Evolutionary conservation across 2,888 invertebrate species (phyloP).

Genomic region (Drosophila acutilabella): DNA sequence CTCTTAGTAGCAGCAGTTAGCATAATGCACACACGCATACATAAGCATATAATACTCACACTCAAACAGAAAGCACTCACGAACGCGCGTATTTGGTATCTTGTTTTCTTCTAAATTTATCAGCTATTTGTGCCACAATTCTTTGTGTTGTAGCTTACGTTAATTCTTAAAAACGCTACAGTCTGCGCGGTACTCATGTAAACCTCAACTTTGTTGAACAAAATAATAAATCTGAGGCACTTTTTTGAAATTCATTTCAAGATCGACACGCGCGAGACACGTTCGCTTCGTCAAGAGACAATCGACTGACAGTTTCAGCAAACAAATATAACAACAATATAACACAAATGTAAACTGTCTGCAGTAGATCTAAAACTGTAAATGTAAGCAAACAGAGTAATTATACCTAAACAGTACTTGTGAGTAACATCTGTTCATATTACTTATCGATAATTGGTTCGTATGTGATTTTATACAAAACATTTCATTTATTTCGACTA

Average conservation of each 20-base stretch:
- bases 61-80: conserved; percentile 17
- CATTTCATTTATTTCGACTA: not conserved
- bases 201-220: conserved; percentile 46
- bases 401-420: conserved; percentile 3
- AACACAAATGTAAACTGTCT: conserved; percentile 34
- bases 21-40: conserved; percentile 65
- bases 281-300: conserved; percentile 45
- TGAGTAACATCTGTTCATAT: not conserved
- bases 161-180: conserved; percentile 16
- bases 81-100: conserved; percentile 58
- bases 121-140: conserved; percentile 40
- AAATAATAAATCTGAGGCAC: conserved; percentile 22
- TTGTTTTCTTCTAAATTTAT: conserved; percentile 62
- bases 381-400: conserved; percentile 21
- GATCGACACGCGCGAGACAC: conserved; percentile 55
- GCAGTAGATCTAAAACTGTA: conserved; percentile 75
- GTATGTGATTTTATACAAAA: too few relatives aligned
- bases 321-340: conserved; percentile 51
- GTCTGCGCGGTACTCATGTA: conserved; percentile 21
- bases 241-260: conserved; percentile 36
- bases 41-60: conserved; percentile 54
- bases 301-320: conserved; percentile 54
- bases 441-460: not conserved
- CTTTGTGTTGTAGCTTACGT: conserved; percentile 17
- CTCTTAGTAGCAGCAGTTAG: conserved; percentile 62